Base-by-base conservation (phyloP, 2,888 invertebrate species). In the Lobophora halterata region DNA sequence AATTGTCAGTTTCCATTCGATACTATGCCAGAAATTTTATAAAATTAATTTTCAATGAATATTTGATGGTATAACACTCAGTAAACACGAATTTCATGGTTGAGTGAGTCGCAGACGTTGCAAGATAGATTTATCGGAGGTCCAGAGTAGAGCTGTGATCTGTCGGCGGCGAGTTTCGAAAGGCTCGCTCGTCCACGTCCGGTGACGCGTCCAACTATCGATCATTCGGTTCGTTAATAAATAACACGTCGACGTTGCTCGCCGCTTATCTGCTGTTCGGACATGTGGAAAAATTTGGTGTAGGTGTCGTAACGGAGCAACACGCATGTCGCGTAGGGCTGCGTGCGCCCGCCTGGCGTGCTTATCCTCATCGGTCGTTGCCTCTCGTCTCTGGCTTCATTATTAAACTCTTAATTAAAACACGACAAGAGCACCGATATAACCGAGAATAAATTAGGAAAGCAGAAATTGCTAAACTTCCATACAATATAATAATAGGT, bases 211-310 rank as follows among this genome's bases (percentile, higher is more conserved):
- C 80, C 82, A 79, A 76, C 87, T 83, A 87, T 87, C 87, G 85
- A 87, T 87, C 87, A 87, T 86, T 87, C 86, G 83, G 83, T 87
- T 87, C 87, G 87, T 86, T 87, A 85, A 87, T 87, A 86, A 86
- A 87, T 85, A 85, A 85, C 83, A 86, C 82, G 85, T 82, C 71
- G 81, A 77, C 80, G 79, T 85, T 79, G 78, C 64, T 72, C 71
- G 75, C 74, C 68, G 82, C 83, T 86, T 85, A 86, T 86, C 87
- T 85, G 75, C 75, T 83, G 85, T 73, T 75, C 83, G 82, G 79
- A 79, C 87, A 86, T 85, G 87, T 85, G 85, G 85, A 86, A 87
- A 82, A 82, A 85, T 83, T 86, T 76, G 83, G 85, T 82, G 86
- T 86, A 82, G 83, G 81, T 86, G 85, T 86, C 85, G 86, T 79